Evolutionary conservation across 2,888 invertebrate genomes (phyloP).

Genomic region (Galerucella calmariensis): DNA sequence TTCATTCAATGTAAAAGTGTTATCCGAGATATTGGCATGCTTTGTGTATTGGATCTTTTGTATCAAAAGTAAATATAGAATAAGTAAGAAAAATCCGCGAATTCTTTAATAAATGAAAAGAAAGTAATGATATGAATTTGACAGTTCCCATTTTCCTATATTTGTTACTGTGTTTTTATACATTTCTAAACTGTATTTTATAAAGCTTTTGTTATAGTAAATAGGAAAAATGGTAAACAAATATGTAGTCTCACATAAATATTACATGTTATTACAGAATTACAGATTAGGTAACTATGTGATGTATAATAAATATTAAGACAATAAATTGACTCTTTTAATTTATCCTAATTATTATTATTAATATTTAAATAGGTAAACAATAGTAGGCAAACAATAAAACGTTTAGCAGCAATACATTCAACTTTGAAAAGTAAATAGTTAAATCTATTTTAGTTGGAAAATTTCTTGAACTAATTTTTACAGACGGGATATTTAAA

Average conservation of each 20-base stretch:
- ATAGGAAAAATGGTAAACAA: background rate
- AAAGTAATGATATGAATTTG: background rate
- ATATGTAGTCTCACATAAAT: background rate
- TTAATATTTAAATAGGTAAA: too few relatives aligned
- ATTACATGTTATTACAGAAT: background rate
- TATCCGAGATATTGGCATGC: background rate
- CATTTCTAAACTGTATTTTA: constrained; percentile 16
- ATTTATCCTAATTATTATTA: background rate
- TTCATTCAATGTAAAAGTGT: background rate
- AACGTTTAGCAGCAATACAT: too few relatives aligned
- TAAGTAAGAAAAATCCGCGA: background rate
- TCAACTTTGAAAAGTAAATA: too few relatives aligned
- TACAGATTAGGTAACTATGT: background rate
- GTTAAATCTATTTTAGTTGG: too few relatives aligned
- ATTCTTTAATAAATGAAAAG: too few relatives aligned
- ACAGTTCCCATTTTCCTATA: constrained; percentile 3
- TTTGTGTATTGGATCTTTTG: constrained; percentile 1
- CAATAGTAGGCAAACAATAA: too few relatives aligned
- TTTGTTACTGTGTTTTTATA: background rate
- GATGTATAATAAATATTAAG: background rate
- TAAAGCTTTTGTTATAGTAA: constrained; percentile 1
- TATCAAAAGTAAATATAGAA: constrained; percentile 1
- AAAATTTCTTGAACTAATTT: too few relatives aligned
- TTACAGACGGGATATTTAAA: too few relatives aligned
- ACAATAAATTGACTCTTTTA: background rate